Base-by-base conservation (phyloP, 2,113 vertebrate genomes). In the Poeciliopsis prolifica region DNA sequence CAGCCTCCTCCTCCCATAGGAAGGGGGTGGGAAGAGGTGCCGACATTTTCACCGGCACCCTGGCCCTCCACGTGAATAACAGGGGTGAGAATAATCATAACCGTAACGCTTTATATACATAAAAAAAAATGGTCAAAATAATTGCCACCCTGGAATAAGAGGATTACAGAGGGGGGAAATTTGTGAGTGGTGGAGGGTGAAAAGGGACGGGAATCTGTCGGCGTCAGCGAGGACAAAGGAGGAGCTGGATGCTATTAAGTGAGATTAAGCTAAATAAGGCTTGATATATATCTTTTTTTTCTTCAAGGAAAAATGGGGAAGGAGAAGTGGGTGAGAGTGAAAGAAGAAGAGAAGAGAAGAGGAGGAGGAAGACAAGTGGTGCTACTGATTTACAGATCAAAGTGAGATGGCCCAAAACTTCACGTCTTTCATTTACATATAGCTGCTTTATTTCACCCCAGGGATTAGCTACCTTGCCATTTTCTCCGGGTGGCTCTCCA, bases 181-280 rank as follows among this genome's bases (percentile, higher is more conserved):
- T 84, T 89, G 91, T 94, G 92, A 95, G 94, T 92, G 72, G 92
- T 86, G 90, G 68, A 0, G 48, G 17, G 77, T 91, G 91, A 93
- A 95, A 58, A 91, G 35, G 88, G 89, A 83, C 48, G 71, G 78
- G 93, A 93, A 92, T 92, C 92, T 93, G 94, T 92, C 90, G 89
- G 91, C 90, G 92, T 93, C 78, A 79, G 76, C 51, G 63, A 64
- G 89, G 81, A 95, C 94, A 95, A 95, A 94, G 68, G 89, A 81
- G 87, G 92, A 92, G 91, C 83, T 92, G 90, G 86, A 92, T 92
- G 92, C 93, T 86, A 95, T 95, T 95, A 95, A 94, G 93, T 87
- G 90, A 95, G 95, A 95, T 94, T 94, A 94, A 86, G 89, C 86
- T 89, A 93, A 94, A 95, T 94, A 94, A 94, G 93, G 85, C 86